Percentiles rank a stretch among this genome's conserved stretches.
phyloP scores from a whole-genome alignment of 2,888 invertebrate genomes.

The Drosophila multiciliata region DNA sequence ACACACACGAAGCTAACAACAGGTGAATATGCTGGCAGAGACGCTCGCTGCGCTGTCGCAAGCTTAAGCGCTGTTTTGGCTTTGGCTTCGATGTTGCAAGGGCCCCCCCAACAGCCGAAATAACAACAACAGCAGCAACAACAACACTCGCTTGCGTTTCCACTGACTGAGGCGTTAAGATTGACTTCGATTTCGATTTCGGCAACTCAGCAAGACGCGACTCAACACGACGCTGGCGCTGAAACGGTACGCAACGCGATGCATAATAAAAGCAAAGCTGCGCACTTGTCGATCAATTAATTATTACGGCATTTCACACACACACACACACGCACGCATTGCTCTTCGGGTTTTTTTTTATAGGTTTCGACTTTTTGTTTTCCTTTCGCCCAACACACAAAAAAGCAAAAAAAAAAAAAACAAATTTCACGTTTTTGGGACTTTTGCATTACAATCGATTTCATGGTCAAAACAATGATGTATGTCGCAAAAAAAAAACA shows the following conservation, averaged over 20 bases:
- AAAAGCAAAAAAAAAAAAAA: background rate
- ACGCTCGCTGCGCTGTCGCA: slow-evolving; percentile 47
- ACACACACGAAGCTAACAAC: slow-evolving; percentile 47
- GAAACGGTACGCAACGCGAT: slow-evolving; percentile 39
- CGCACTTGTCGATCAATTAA: slow-evolving; percentile 78
- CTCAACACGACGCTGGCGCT: background rate
- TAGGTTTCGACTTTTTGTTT: slow-evolving; percentile 42
- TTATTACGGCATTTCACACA: slow-evolving; percentile 71
- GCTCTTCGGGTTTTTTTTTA: slow-evolving; percentile 63
- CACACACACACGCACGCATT: slow-evolving; percentile 14
- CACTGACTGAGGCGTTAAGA: slow-evolving; percentile 34
- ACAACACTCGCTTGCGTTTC: slow-evolving; percentile 32
- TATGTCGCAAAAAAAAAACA: slow-evolving; percentile 65
- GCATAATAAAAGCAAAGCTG: slow-evolving; percentile 73
- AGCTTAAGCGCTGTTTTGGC: slow-evolving; percentile 33
- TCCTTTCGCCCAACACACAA: slow-evolving; percentile 30
- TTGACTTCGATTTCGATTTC: slow-evolving; percentile 54
- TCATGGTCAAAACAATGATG: slow-evolving; percentile 73
- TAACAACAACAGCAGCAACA: slow-evolving; percentile 13
- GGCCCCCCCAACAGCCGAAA: slow-evolving; percentile 39
- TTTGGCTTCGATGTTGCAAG: slow-evolving; percentile 60
- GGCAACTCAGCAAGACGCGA: slow-evolving; percentile 6
- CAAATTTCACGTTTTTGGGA: slow-evolving; percentile 61
- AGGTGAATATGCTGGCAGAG: slow-evolving; percentile 56
- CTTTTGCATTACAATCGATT: slow-evolving; percentile 78